These are phyloP conservation scores for Reinhardtius hippoglossoides DNA, from an alignment of 2,113 vertebrate species.

Conservation along the genomic window DNA sequence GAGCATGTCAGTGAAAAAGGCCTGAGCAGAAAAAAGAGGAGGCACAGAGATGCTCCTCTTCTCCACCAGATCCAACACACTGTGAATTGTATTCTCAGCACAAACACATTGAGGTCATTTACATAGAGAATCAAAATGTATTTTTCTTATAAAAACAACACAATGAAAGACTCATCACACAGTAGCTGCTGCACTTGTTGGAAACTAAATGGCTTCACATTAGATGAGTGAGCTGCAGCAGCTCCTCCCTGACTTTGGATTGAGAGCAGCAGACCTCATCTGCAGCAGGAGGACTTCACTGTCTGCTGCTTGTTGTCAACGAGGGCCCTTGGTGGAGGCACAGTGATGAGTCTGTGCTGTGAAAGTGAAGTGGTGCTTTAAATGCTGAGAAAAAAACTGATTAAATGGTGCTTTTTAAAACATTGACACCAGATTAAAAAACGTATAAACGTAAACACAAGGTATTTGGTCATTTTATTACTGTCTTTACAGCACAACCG, in stretches of 20 bases:
- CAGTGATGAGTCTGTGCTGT: conserved; percentile 30
- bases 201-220: background rate
- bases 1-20: background rate
- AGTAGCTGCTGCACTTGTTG: conserved; percentile 1
- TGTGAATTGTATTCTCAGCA: too few species aligned
- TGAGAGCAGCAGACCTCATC: background rate
- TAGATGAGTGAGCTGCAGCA: background rate
- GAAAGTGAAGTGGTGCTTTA: background rate
- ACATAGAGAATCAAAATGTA: too few species aligned
- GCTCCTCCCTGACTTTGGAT: background rate
- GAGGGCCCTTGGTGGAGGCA: conserved; percentile 9
- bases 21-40: background rate
- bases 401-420: too few species aligned
- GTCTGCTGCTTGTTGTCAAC: background rate
- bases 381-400: too few species aligned
- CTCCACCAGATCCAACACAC: too few species aligned
- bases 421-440: too few species aligned
- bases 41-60: too few species aligned
- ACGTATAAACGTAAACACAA: too few species aligned
- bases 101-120: too few species aligned
- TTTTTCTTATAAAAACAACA: too few species aligned
- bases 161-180: background rate
- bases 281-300: background rate
- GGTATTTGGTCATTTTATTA: too few species aligned
- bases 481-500: too few species aligned